Evolutionary conservation across 2,113 vertebrate genomes (phyloP).

Genomic region (Lamprotornis superbus): DNA sequence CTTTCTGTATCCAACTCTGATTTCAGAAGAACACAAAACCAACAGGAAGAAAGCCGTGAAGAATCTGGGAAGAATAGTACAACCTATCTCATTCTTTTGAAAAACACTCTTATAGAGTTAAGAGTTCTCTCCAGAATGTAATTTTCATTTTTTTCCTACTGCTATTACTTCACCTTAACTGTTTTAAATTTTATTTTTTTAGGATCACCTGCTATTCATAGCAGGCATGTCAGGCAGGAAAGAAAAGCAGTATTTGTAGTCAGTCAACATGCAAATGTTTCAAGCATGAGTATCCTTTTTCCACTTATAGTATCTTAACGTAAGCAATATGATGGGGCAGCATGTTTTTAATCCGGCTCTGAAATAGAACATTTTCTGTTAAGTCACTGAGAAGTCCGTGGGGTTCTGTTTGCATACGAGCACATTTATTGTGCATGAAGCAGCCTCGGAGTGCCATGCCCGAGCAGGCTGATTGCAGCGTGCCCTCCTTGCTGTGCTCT

Average conservation of each 20-base stretch:
- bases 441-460: not conserved
- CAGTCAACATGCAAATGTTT: not conserved
- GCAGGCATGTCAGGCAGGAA: not conserved
- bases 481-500: not conserved
- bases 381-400: not conserved
- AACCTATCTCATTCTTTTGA: not conserved
- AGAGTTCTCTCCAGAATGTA: not conserved
- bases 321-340: not conserved
- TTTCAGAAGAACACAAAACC: not conserved
- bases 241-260: not conserved
- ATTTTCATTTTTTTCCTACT: not conserved
- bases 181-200: not conserved
- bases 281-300: not conserved
- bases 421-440: constrained; percentile 1
- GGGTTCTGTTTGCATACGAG: not conserved
- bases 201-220: not conserved
- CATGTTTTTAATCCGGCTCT: not conserved
- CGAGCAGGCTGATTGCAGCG: not conserved
- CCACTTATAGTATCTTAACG: not conserved
- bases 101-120: not conserved
- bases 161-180: not conserved
- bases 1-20: not conserved
- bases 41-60: not conserved
- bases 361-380: not conserved
- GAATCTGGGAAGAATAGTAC: not conserved